Evolutionary conservation across 2,888 invertebrate genomes (phyloP), one percentile per base, ranked within the genome.

Genomic region (Sussaba pulchella): DNA sequence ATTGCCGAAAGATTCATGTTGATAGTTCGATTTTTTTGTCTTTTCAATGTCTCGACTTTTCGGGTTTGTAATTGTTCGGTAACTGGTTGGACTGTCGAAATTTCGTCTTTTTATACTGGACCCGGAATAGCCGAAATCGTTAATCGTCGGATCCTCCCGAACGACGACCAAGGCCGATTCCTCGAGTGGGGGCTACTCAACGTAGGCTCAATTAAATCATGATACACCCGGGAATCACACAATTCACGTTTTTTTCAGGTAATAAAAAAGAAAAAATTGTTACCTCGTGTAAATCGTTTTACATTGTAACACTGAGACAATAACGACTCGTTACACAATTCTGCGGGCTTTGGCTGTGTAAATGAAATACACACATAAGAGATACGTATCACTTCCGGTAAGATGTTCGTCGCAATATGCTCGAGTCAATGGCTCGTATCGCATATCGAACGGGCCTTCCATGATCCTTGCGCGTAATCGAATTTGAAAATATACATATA

Each of bases 91-190:
- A 21, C 50, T 52, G 17, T 61, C 57, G 50, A 26, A 45, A 39
- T 69, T 43, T 39, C 59, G 76, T 63, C 83, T 81, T 84, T 86
- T 86, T 86, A 86, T 86, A 86, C 70, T 70, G 17, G 26, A 24
- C 17, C 8, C 61, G 17, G 26, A 41, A 50, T 19, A 52, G 39
- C 12, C 10, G n/a, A 41, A 54, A 54, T 19, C 21, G 1, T 52
- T 4, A 14, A 41, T 8, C 12, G 41, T 6, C 17, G 2, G 54
- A n/a, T 43, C 41, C 17, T 43, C 1, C n/a, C 54, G 39, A 67
- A 39, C 50, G 54, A 50, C 41, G 64, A 14, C 54, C 26, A 73
- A 54, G 31, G 66, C n/a, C 66, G 19, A 31, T 50, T 50, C 26
- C 36, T 36, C 12, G 39, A 39, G 19, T 6, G 21, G 36, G n/a